Percentiles rank a stretch among this genome's conserved stretches.
phyloP scores from a whole-genome alignment of 2,797 vertebrate genomes.

The Phoxinus dragarum region DNA sequence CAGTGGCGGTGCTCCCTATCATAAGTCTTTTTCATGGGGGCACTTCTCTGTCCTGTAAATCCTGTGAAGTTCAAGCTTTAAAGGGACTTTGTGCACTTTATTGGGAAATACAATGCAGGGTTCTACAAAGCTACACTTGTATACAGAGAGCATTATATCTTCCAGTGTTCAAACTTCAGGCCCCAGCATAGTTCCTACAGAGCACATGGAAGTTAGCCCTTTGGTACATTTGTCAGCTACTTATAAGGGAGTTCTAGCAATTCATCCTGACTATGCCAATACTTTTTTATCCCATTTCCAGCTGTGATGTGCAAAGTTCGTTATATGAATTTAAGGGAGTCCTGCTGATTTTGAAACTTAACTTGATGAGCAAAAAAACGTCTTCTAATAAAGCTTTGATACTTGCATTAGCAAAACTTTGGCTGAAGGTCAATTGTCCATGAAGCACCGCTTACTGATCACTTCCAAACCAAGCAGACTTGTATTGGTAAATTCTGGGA shows the following conservation, averaged over 20 bases:
- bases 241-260: neutral
- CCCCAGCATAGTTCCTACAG: neutral
- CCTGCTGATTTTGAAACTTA: neutral
- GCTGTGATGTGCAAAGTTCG: neutral
- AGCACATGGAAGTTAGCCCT: neutral
- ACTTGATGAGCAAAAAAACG: neutral
- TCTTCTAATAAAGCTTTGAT: neutral
- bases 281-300: neutral
- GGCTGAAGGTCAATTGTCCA: neutral
- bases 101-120: slow-evolving; percentile 70
- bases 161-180: slow-evolving; percentile 56
- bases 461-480: neutral
- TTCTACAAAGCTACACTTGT: slow-evolving; percentile 63
- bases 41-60: slow-evolving; percentile 72
- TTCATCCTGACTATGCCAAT: neutral
- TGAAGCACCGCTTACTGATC: neutral
- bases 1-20: slow-evolving; percentile 59
- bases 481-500: neutral
- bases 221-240: slow-evolving; percentile 12
- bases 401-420: neutral
- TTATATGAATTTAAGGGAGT: neutral
- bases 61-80: slow-evolving; percentile 73
- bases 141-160: slow-evolving; percentile 56
- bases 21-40: slow-evolving; percentile 72
- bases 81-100: slow-evolving; percentile 62